Percentiles rank a stretch among this genome's conserved stretches.
These are phyloP conservation scores for Junonia oenone DNA, from an alignment of 2,888 invertebrate species.

Conservation along the genomic window DNA sequence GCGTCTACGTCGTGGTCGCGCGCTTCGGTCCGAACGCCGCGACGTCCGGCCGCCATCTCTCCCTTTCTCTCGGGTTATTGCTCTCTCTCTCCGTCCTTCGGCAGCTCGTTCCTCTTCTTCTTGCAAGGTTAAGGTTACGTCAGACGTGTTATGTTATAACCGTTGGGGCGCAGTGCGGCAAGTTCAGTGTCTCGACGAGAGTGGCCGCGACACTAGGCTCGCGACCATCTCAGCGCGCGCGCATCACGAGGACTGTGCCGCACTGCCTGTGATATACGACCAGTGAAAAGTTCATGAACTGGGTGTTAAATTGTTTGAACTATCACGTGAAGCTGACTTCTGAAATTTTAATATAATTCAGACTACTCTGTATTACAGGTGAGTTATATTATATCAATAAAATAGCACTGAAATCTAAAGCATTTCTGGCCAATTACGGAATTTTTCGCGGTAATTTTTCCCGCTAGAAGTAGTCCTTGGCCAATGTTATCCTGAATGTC, in stretches of 20 bases:
- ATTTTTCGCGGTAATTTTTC: slow-evolving; percentile 16
- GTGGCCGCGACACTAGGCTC: slow-evolving; percentile 74
- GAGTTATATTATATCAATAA: slow-evolving; percentile 36
- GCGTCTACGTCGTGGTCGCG: slow-evolving; percentile 25
- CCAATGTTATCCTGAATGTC: slow-evolving; percentile 39
- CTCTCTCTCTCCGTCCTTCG: slow-evolving; percentile 79
- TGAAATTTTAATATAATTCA: slow-evolving; percentile 36
- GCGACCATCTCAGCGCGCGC: slow-evolving; percentile 54
- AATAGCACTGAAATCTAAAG: neutral
- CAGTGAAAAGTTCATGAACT: slow-evolving; percentile 78
- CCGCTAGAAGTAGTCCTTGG: slow-evolving; percentile 23
- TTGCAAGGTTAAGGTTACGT: slow-evolving; percentile 81
- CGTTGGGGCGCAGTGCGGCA: slow-evolving; percentile 76
- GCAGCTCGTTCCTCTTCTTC: slow-evolving; percentile 77
- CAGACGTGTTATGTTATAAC: slow-evolving; percentile 81
- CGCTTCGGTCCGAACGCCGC: slow-evolving; percentile 31
- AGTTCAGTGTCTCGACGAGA: slow-evolving; percentile 79
- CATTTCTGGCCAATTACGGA: slow-evolving; percentile 7
- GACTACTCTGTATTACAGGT: slow-evolving; percentile 46
- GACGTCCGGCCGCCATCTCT: slow-evolving; percentile 50
- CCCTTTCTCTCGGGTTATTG: slow-evolving; percentile 74
- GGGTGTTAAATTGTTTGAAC: slow-evolving; percentile 74
- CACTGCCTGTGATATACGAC: slow-evolving; percentile 66
- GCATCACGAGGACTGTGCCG: slow-evolving; percentile 66
- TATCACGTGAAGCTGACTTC: slow-evolving; percentile 56